phyloP scores from a whole-genome alignment of 2,888 invertebrate genomes.

The Cheilosia variabilis region DNA sequence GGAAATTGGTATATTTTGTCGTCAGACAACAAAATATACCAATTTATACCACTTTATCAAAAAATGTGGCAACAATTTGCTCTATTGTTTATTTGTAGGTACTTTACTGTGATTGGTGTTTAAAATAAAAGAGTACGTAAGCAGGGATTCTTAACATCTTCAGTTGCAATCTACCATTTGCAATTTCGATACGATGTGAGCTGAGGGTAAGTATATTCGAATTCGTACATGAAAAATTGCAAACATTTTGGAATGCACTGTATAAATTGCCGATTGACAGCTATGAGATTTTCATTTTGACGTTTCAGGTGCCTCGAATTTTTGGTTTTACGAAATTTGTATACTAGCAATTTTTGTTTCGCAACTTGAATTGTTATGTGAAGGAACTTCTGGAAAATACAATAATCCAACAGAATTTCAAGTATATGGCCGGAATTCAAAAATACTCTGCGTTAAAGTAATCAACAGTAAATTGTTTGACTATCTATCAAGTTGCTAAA shows the following conservation, averaged over 20 bases:
- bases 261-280: background rate
- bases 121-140: too few species aligned
- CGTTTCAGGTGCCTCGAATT: slow-evolving; percentile 28
- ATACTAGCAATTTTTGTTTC: slow-evolving; percentile 62
- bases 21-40: too few species aligned
- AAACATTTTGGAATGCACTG: background rate
- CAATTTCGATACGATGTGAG: background rate
- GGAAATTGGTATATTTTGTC: too few species aligned
- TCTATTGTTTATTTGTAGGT: too few species aligned
- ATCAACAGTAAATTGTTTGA: background rate
- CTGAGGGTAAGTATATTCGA: background rate
- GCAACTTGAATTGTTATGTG: slow-evolving; percentile 65
- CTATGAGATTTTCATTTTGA: slow-evolving; percentile 32
- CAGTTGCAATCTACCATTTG: too few species aligned
- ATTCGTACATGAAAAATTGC: too few species aligned
- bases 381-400: slow-evolving; percentile 5
- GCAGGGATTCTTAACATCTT: too few species aligned
- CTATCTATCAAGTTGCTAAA: slow-evolving; percentile 10
- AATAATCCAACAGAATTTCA: slow-evolving; percentile 4
- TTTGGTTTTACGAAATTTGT: slow-evolving; percentile 52
- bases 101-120: too few species aligned
- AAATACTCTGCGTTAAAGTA: slow-evolving; percentile 82
- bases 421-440: slow-evolving; percentile 82
- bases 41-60: too few species aligned
- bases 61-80: too few species aligned